Evolutionary conservation across 2,888 invertebrate genomes (phyloP), one percentile per base, ranked within the genome.

Genomic region (Brenthis hecate): DNA sequence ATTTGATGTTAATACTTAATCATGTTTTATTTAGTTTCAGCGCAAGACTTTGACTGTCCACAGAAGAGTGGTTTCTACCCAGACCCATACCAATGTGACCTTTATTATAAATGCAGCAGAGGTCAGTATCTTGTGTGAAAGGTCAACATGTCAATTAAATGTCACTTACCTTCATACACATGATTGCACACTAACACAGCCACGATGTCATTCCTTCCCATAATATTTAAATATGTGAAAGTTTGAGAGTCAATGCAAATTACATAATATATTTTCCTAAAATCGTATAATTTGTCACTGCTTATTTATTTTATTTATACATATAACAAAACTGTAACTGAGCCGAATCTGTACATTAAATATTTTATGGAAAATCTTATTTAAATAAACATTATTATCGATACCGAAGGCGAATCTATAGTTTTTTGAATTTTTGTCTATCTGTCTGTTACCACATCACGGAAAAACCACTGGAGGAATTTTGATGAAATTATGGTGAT

Each of bases 31-130:
- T 80, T 81, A 90, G 88, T 88, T 87, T 85, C 89, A 85, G 90
- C 85, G 28, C 92, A 92, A 85, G 93, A 93, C 43, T 96, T 95
- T 86, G 91, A 94, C 77, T 97, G 97, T 77, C 96, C 96, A 4
- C 94, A 95, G 72, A 93, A 95, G 74, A 95, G 93, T 73, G 96
- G 96, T n/a, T 96, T 93, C 87, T 96, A 94, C 87, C 94, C 96
- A 5, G 96, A 97, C 84, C 93, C 93, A 1, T 94, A 95, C 80
- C 96, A 96, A 85, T 97, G 97, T 83, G 97, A 97, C 88, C 94
- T 96, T 73, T 97, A 96, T 85, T 96, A 96, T 87, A 94, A 94
- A 78, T 96, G 96, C 89, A 89, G 89, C 68, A 94, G 94, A 85
- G 95, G 93, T 93, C 80, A 90, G 92, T 92, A 88, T 78, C 78